Conservation (phyloP, 2,888 invertebrate species). For the Pharmacophagus antenor region DNA sequence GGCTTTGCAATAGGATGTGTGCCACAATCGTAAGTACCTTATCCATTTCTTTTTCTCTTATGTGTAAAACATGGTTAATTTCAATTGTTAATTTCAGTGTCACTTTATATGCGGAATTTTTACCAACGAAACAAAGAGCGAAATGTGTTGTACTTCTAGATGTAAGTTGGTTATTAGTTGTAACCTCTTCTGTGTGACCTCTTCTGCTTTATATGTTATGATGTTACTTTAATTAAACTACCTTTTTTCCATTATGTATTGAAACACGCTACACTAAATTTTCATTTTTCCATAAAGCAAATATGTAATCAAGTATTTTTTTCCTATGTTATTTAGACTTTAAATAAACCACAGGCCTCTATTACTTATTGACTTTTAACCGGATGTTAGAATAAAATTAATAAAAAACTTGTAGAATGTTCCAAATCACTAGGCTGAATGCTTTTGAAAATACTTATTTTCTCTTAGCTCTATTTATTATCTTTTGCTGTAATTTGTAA, state of each 20-base stretch:
- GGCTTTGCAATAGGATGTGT: constrained; percentile 98
- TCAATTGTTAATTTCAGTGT: constrained; percentile 82
- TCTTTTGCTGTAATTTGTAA: constrained; percentile 16
- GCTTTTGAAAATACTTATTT: neutral
- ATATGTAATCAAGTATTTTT: too few relatives aligned
- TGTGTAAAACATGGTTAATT: neutral
- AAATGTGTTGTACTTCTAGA: constrained; percentile 97
- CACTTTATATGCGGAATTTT: constrained; percentile 96
- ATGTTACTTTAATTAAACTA: too few relatives aligned
- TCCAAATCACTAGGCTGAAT: neutral
- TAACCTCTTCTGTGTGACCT: neutral
- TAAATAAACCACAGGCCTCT: too few relatives aligned
- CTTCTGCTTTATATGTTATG: neutral
- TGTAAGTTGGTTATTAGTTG: constrained; percentile 78
- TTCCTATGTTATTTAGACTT: too few relatives aligned
- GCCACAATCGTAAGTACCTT: constrained; percentile 94
- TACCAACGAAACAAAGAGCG: constrained; percentile 95
- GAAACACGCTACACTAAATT: too few relatives aligned
- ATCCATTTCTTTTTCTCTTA: neutral
- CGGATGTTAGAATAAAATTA: too few relatives aligned
- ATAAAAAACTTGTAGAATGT: neutral
- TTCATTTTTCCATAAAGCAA: too few relatives aligned
- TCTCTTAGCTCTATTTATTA: constrained; percentile 38
- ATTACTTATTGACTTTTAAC: too few relatives aligned
- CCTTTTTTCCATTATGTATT: too few relatives aligned